A percentile compares a stretch with the other conserved stretches of the same genome.
These are phyloP conservation scores for Lepidurus packardi DNA, from an alignment of 1,140 invertebrate species.

Conservation along the genomic window DNA sequence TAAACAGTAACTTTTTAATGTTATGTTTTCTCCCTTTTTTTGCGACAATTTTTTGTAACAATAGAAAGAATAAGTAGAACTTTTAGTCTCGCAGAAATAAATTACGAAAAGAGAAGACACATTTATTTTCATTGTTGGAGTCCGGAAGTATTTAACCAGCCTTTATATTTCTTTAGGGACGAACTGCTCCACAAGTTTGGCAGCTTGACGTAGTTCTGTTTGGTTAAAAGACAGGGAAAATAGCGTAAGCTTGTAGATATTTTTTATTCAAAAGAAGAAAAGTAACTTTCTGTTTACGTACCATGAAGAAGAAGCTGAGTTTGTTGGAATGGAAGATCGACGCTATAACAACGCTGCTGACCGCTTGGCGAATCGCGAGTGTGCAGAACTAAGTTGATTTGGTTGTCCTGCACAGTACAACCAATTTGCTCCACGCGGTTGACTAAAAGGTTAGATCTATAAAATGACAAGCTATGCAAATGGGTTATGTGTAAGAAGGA, in stretches of 20 bases:
- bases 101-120: too few relatives aligned
- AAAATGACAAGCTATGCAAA: not conserved
- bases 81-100: too few relatives aligned
- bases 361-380: not conserved
- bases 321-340: not conserved
- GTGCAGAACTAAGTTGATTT: not conserved
- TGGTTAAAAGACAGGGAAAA: not conserved
- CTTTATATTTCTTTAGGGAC: not conserved
- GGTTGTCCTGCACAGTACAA: not conserved
- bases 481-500: too few relatives aligned
- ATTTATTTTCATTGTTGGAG: not conserved
- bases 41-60: not conserved
- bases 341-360: not conserved
- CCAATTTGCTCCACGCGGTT: not conserved
- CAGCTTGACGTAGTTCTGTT: conserved; percentile 1
- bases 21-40: not conserved
- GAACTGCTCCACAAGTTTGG: conserved; percentile 1
- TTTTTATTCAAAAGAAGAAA: not conserved
- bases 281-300: not conserved
- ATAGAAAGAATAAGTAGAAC: not conserved
- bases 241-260: not conserved
- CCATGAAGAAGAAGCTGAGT: conserved; percentile 16
- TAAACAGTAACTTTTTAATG: conserved; percentile 46
- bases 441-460: not conserved
- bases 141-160: not conserved